Evolutionary conservation across 2,888 invertebrate species (phyloP).

Genomic region (Crepidodera aurea): DNA sequence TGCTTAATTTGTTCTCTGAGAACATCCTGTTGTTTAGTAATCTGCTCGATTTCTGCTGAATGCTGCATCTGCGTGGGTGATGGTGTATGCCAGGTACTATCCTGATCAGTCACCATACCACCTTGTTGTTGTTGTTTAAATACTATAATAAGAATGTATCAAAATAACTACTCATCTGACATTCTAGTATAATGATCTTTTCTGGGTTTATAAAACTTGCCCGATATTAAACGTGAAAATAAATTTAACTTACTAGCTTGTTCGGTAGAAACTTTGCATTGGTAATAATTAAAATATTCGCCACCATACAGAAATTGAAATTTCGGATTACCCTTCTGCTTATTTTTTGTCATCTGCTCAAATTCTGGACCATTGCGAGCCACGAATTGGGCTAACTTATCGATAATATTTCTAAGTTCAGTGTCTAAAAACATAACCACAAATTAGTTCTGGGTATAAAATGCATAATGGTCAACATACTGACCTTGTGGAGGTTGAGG

Average conservation of each 20-base stretch:
- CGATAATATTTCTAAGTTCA: constrained; percentile 96
- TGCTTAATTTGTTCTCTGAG: constrained; percentile 93
- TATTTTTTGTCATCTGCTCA: constrained; percentile 98
- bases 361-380: constrained; percentile 99
- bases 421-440: constrained; percentile 71
- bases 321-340: constrained; percentile 97
- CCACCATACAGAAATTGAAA: constrained; percentile 98
- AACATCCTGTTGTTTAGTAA: constrained; percentile 80
- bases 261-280: constrained; percentile 93
- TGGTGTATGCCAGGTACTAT: constrained; percentile 49
- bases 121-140: constrained; percentile 72
- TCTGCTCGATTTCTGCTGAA: constrained; percentile 65
- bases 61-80: constrained; percentile 43
- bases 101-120: constrained; percentile 55
- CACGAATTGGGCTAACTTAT: constrained; percentile 98
- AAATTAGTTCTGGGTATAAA: constrained; percentile 8
- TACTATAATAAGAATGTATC: constrained; percentile 62
- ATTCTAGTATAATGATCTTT: too few species aligned
- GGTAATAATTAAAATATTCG: constrained; percentile 95
- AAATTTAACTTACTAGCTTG: constrained; percentile 81
- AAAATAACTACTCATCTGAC: too few species aligned
- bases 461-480: constrained; percentile 25
- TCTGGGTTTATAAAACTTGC: too few species aligned
- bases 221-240: too few species aligned
- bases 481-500: constrained; percentile 72